phyloP scores from a whole-genome alignment of 2,888 invertebrate species.

The Pachycephus smyrnensis region DNA sequence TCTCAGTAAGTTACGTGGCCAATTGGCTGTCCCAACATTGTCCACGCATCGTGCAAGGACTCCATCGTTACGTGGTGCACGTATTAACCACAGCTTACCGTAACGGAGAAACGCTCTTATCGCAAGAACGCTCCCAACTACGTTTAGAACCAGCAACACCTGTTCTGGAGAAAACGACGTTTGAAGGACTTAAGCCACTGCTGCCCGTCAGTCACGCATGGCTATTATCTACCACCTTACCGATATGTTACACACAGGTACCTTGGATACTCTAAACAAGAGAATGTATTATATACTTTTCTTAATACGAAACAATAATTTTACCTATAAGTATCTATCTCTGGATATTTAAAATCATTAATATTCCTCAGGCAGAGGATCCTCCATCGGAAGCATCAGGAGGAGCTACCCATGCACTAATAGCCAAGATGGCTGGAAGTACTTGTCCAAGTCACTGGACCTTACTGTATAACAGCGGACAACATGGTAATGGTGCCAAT shows the following conservation, averaged over 20 bases:
- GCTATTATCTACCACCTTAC: conserved; percentile 77
- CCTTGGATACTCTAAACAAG: conserved; percentile 19
- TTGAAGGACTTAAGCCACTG: conserved; percentile 60
- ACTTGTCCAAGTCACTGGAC: conserved; percentile 82
- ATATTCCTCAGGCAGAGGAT: conserved; percentile 38
- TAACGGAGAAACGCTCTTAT: conserved; percentile 57
- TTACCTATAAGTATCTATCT: not conserved
- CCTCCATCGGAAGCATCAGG: conserved; percentile 39
- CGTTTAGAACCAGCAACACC: conserved; percentile 81
- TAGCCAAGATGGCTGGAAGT: conserved; percentile 59
- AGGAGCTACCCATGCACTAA: conserved; percentile 41
- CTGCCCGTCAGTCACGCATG: conserved; percentile 78
- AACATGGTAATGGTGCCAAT: conserved; percentile 90
- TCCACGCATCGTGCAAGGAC: conserved; percentile 79
- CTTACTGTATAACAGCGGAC: conserved; percentile 83
- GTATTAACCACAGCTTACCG: conserved; percentile 72
- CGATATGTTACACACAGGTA: conserved; percentile 68
- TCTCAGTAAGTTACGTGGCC: conserved; percentile 81
- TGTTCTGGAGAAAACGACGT: conserved; percentile 69
- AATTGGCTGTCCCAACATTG: conserved; percentile 87
- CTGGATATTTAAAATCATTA: not conserved
- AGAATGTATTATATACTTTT: not conserved
- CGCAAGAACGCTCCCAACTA: conserved; percentile 56
- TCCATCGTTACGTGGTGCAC: conserved; percentile 79
- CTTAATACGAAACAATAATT: not conserved